Conservation (phyloP, 1,140 invertebrate genomes). For the Achatina immaculata region DNA sequence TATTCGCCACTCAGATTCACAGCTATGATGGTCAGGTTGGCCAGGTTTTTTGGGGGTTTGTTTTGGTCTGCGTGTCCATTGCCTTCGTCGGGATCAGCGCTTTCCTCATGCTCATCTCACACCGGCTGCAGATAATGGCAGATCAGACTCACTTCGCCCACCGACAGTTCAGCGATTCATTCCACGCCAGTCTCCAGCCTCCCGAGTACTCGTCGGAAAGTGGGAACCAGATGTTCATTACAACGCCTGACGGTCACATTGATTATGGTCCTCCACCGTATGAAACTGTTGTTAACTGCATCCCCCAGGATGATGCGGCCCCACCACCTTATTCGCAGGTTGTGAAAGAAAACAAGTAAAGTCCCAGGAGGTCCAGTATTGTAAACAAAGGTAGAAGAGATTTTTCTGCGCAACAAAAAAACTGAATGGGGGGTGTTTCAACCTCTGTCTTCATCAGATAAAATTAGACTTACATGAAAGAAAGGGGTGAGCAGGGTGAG, state of each 20-base stretch:
- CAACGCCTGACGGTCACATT: not conserved
- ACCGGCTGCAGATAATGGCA: conserved; percentile 20
- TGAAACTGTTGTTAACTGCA: conserved; percentile 36
- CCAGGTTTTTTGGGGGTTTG: conserved; percentile 26
- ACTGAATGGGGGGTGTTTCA: no score
- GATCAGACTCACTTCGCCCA: conserved; percentile 16
- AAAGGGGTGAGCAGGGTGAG: no score
- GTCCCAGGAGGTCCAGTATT: no score
- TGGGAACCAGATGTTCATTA: not conserved
- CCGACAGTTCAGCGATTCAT: conserved; percentile 15
- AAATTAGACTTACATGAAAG: no score
- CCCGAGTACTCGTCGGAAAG: not conserved
- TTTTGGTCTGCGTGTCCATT: conserved; percentile 25
- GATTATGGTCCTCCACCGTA: conserved; percentile 24
- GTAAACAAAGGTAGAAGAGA: no score
- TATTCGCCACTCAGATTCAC: conserved; percentile 35
- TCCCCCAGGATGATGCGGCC: conserved; percentile 20
- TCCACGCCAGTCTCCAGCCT: not conserved
- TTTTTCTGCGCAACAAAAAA: no score
- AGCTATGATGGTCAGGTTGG: not conserved
- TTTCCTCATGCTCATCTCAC: conserved; percentile 28
- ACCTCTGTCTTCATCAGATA: no score
- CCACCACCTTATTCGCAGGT: conserved; percentile 31
- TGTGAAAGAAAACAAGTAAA: conserved; percentile 2
- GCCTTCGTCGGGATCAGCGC: conserved; percentile 23